Conservation (phyloP, 2,888 invertebrate species). For the Spatulosminthurus flaviceps region DNA sequence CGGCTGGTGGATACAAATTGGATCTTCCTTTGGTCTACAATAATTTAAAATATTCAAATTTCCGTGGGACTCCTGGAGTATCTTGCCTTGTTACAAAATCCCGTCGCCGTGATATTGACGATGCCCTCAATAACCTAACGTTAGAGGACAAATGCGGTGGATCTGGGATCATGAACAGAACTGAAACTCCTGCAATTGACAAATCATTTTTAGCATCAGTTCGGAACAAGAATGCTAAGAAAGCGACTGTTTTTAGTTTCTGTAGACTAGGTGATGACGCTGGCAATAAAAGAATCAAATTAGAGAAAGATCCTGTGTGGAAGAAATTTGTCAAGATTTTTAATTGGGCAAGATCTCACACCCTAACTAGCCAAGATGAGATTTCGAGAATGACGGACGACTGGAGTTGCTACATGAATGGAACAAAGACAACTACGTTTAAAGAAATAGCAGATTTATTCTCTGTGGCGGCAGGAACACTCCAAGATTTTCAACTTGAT, state of each 20-base stretch:
- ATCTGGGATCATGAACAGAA: neutral
- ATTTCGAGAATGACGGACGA: neutral
- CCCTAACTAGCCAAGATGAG: neutral
- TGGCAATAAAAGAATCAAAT: neutral
- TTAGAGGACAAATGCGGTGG: neutral
- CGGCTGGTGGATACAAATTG: conserved; percentile 32
- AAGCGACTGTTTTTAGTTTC: neutral
- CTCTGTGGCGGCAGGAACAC: neutral
- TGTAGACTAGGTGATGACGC: neutral
- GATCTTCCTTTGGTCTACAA: conserved; percentile 43
- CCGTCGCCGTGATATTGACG: conserved; percentile 10
- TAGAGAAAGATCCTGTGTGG: neutral
- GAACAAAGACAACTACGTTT: neutral
- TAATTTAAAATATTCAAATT: conserved; percentile 37
- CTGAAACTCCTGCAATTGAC: neutral
- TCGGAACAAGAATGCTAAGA: neutral
- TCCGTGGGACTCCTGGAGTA: conserved; percentile 14
- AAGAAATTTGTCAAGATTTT: conserved; percentile 21
- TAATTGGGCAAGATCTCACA: conserved; percentile 22
- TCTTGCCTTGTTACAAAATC: conserved; percentile 10
- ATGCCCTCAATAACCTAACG: neutral
- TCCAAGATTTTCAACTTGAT: conserved; percentile 34
- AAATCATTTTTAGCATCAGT: neutral
- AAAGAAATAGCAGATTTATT: conserved; percentile 41
- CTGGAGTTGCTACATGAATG: neutral